Base-by-base conservation (phyloP, 2,888 invertebrate genomes). In the Epirrhoe alternata region DNA sequence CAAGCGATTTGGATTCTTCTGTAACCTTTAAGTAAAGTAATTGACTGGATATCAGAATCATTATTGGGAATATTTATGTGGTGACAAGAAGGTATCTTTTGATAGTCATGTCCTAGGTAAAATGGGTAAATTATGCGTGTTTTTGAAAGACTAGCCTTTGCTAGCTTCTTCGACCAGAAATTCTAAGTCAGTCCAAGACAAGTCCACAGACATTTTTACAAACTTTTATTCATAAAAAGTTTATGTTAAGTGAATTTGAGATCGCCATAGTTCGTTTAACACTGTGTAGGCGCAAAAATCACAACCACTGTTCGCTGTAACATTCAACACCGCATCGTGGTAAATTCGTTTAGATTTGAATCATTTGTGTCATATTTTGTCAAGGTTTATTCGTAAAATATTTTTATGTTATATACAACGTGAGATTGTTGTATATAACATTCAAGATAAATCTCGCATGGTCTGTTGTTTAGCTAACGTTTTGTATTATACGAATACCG, bases 301-400 rank as follows among this genome's bases (percentile, higher is more conserved):
- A 61, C 61, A 61, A 61, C 61, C 61, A 49, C 7, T 35, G 12
- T 54, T 61, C 35, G 61, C 47, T 54, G 54, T 49, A 17, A 33
- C 31, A 12, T 42, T 33, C 6, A 47, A 47, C 47, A 47, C 45
- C 14, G 47, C 16, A 47, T 47, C 16, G 47, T 47, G 47, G 16
- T 16, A 47, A 47, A 42, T 42, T 12, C 47, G 16, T 16, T 4
- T 16, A 6, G 47, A 16, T 47, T 16, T 14, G 0, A 4, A 5
- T 42, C 12, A 42, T 5, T 12, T 42, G 38, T 42, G 38, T 42
- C 38, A 42, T 24, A 24, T 24, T 24, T n/a, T 24, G 3, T 42
- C 38, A 10, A 35, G 35, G 8, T 35, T 3, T 4, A 10, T 12
- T 38, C 38, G 38, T 38, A 1, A 10, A 10, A n/a, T n/a, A n/a